Evolutionary conservation across 2,797 vertebrate species (phyloP).

Genomic region (Phoeniculus purpureus): DNA sequence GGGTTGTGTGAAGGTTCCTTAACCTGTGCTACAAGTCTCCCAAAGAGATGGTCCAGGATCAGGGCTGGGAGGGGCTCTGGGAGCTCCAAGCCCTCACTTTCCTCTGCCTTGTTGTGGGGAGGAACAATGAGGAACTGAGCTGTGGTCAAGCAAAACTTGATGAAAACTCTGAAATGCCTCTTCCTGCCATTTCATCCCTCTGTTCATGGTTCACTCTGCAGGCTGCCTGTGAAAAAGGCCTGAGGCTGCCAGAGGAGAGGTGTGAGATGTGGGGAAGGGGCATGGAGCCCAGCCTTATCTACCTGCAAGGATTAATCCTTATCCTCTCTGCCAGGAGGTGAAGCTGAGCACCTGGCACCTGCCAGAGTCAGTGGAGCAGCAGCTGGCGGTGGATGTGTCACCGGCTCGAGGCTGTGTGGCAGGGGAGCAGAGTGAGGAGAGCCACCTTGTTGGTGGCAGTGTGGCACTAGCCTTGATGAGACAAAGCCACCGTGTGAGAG

Average conservation of each 20-base stretch:
- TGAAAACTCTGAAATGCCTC: background rate
- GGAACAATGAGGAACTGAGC: background rate
- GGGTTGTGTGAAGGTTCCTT: background rate
- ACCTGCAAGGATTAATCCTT: background rate
- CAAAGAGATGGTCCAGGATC: background rate
- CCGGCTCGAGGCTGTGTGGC: background rate
- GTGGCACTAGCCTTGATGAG: background rate
- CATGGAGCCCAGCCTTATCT: background rate
- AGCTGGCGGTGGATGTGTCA: background rate
- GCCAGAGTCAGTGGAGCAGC: background rate
- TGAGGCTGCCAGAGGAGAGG: background rate
- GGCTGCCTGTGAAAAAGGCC: background rate
- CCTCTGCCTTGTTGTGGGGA: background rate
- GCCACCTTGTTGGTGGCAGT: background rate
- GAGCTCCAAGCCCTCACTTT: background rate
- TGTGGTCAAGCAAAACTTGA: background rate
- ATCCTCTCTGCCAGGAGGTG: background rate
- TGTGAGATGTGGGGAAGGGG: background rate
- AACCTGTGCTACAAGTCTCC: background rate
- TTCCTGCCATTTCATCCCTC: background rate
- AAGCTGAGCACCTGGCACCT: background rate
- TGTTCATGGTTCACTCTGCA: background rate
- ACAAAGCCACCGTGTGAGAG: background rate
- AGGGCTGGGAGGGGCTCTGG: background rate
- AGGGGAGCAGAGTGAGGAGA: background rate